Base-by-base conservation (phyloP, 2,797 vertebrate species). In the Streptopelia turtur region DNA sequence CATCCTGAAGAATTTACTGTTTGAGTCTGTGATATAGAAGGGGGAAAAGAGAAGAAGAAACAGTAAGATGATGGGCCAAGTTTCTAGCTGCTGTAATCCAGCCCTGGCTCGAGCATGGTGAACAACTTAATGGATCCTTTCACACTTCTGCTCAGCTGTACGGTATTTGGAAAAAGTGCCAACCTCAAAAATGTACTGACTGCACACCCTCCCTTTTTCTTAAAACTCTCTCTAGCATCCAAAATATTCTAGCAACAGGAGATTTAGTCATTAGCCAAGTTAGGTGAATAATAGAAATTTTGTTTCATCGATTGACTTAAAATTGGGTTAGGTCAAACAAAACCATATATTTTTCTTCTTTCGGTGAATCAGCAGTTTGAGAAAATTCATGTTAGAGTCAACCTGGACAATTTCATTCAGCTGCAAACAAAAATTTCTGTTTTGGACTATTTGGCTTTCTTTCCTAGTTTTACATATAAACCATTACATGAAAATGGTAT, bases 151-250 rank as follows among this genome's bases (percentile, higher is more conserved):
- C 72, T 90, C 41, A 49, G 45, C 49, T 59, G 23, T 27, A 55
- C 0, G 1, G 59, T 39, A 49, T 63, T 82, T 65, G 52, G 85
- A 90, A 88, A 76, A 76, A 87, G 16, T 59, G n/a, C 41, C 76
- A 86, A 20, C 74, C 77, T 93, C 95, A 90, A 66, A 94, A 91
- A 90, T 45, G 56, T 45, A 39, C 74, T 50, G 49, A n/a, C 39
- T 69, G 16, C 39, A 79, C 16, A 17, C 8, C 3, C 14, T 79
- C 7, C 21, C 23, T 85, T 59, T 92, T 79, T 53, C 28, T 28
- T 31, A 78, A 81, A 65, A 76, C 24, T 45, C 68, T 45, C 28
- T 53, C 31, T 93, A 79, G 28, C 25, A 68, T 63, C 49, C 43
- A 64, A 22, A 13, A 2, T 49, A 35, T 90, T 84, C 66, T 30